Percentiles rank a stretch among this genome's conserved stretches.
Evolutionary conservation across 2,113 vertebrate genomes (phyloP).

Genomic region (Paraplagusia blochii): DNA sequence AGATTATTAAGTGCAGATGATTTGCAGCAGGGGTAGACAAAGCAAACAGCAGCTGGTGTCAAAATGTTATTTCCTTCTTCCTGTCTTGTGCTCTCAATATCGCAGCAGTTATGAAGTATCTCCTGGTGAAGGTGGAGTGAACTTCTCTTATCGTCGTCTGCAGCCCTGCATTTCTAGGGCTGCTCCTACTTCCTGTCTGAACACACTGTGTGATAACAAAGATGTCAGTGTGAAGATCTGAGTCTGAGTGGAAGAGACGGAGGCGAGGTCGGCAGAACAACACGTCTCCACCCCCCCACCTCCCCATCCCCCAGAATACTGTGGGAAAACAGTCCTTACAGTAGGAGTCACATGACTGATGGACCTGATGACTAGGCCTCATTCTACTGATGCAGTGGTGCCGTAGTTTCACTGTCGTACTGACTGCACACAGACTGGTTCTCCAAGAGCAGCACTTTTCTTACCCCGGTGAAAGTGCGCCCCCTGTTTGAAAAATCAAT

Average conservation of each 20-base stretch:
- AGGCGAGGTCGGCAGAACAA: conserved; percentile 3
- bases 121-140: not conserved
- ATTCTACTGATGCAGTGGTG: no score
- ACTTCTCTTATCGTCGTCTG: conserved; percentile 48
- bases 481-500: no score
- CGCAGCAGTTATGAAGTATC: no score
- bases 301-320: conserved; percentile 12
- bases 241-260: not conserved
- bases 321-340: not conserved
- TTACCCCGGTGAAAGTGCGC: no score
- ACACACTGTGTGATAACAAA: conserved; percentile 61
- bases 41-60: no score
- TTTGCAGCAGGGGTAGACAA: no score
- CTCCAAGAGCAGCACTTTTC: no score
- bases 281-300: not conserved
- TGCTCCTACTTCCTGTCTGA: conserved; percentile 45
- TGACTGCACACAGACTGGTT: not conserved
- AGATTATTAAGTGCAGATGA: no score
- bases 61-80: no score
- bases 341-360: conserved; percentile 7
- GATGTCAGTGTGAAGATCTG: conserved; percentile 39
- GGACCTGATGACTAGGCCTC: not conserved
- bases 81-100: no score
- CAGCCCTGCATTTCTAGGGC: conserved; percentile 48
- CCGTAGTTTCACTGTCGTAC: no score